These are phyloP conservation scores for Lepidocyrtoides sp. DNA, from an alignment of 2,888 invertebrate species.

Conservation along the genomic window DNA sequence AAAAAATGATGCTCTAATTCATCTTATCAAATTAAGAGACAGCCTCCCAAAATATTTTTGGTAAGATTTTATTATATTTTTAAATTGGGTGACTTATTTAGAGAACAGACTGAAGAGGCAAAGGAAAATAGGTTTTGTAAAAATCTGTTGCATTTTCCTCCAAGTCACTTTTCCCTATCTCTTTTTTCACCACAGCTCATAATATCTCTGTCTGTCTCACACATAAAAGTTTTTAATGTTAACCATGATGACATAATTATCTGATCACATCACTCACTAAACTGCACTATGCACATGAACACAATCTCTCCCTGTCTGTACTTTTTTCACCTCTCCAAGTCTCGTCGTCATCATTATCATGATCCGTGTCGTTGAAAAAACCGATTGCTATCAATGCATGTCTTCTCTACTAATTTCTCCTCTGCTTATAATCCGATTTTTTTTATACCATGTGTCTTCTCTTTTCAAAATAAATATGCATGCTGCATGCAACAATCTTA, in stretches of 20 bases:
- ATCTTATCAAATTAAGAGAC: neutral
- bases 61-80: no score
- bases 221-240: neutral
- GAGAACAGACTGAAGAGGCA: no score
- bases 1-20: slow-evolving; percentile 32
- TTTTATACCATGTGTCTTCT: neutral
- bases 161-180: neutral
- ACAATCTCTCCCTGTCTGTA: no score
- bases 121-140: neutral
- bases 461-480: neutral
- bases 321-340: slow-evolving; percentile 1
- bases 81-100: no score
- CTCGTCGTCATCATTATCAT: neutral
- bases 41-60: neutral
- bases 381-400: slow-evolving; percentile 31
- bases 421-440: neutral
- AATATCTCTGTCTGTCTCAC: neutral
- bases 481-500: neutral
- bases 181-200: neutral
- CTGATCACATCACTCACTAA: neutral
- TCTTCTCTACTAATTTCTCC: neutral
- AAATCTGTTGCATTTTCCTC: neutral
- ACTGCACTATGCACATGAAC: no score
- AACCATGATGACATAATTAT: slow-evolving; percentile 20
- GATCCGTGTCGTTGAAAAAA: neutral